Conservation (phyloP, 1,140 invertebrate species). For the Trichomalopsis sarcophagae region DNA sequence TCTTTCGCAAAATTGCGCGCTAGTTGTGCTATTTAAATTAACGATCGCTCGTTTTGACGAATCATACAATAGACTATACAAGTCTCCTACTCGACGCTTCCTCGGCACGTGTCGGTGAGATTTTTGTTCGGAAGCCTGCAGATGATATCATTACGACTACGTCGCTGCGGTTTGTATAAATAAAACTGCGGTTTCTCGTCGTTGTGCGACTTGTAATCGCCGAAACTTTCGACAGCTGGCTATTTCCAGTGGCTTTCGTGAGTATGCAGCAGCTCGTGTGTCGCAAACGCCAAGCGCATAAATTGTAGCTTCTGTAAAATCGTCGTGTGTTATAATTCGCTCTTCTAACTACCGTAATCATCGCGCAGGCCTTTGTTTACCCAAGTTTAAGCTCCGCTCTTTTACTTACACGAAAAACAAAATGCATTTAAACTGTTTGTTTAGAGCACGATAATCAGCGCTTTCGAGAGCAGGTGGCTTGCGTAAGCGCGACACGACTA, state of each 20-base stretch:
- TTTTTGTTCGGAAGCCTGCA: neutral
- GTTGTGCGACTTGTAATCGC: neutral
- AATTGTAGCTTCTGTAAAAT: slow-evolving; percentile 10
- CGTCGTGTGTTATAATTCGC: neutral
- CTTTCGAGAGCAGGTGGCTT: too few relatives aligned
- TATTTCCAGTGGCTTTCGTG: neutral
- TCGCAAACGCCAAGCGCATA: neutral
- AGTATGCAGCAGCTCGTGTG: neutral
- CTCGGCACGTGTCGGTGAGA: too few relatives aligned
- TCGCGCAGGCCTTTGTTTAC: neutral
- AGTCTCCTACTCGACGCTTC: too few relatives aligned
- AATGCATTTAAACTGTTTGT: neutral
- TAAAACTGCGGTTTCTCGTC: neutral
- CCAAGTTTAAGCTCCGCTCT: neutral
- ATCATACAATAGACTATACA: too few relatives aligned
- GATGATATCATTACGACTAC: too few relatives aligned
- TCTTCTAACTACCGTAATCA: neutral
- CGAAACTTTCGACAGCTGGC: slow-evolving; percentile 6
- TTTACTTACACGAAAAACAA: neutral
- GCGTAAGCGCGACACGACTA: too few relatives aligned
- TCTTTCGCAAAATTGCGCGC: neutral
- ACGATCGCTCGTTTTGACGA: too few relatives aligned
- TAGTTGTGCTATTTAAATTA: too few relatives aligned
- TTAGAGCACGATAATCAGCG: neutral
- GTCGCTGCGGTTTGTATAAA: neutral